Base-by-base conservation (phyloP, 2,888 invertebrate species). In the Dryadula phaetusa region DNA sequence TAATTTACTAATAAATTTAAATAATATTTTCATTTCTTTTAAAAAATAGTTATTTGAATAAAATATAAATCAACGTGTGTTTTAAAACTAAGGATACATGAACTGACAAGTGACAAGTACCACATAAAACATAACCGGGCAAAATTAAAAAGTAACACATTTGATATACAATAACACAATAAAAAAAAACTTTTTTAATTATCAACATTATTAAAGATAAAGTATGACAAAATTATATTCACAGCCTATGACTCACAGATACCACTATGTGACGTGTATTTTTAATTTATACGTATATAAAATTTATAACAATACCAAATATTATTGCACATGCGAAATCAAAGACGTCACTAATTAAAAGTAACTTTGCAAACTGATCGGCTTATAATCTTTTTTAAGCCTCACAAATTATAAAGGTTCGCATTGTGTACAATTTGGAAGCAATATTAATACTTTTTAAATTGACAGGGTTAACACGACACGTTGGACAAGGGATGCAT, bases 401-500 rank as follows among this genome's bases (percentile, higher is more conserved):
- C 7, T 6, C 8, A 1, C 1, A 54, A 54, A 34, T 64, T 56
- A 25, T 3, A 14, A 34, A 46, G 18, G 22, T 47, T 8, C 3
- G 18, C 22, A 16, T 16, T 14, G 14, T 16, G 25, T 1, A 22
- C 10, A 37, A 10, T 16, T 16, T 28, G 4, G 6, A 18, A 42
- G 1, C 14, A 12, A 49, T 6, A 14, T 12, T 18, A 6, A 16
- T 14, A 8, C 40, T 64, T 47, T 71, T 40, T 47, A 70, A 65
- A 67, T 54, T 62, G 18, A 74, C 68, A 63, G 74, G 62, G 37
- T 75, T 65, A 66, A 70, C 22, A 61, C 72, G 70, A 75, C 71
- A 75, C 75, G 76, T 74, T 74, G 76, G 73, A 74, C 60, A 76
- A 76, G 76, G 81, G 81, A 77, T 80, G 77, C 46, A 73, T 74